phyloP scores from a whole-genome alignment of 2,113 vertebrate species.

The Nothoprocta perdicaria region DNA sequence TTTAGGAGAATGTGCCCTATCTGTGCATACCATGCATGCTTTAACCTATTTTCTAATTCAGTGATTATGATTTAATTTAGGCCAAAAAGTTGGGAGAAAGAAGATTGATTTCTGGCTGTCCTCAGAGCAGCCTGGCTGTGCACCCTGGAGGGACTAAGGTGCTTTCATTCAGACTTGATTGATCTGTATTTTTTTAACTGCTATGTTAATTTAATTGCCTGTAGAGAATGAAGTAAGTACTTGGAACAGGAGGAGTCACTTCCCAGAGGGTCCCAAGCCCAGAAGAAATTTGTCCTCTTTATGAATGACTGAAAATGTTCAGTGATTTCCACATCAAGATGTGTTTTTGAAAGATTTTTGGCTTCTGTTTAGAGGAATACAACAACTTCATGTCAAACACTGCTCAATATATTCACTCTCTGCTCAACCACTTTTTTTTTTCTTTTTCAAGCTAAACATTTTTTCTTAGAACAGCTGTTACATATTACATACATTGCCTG shows the following conservation, averaged over 20 bases:
- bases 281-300: background rate
- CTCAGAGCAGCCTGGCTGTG: background rate
- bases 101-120: background rate
- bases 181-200: background rate
- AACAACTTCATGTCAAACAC: background rate
- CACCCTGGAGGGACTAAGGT: rapidly evolving
- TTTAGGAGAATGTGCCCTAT: background rate
- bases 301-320: slow-evolving; percentile 25
- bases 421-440: background rate
- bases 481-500: background rate
- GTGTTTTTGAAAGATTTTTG: background rate
- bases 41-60: background rate
- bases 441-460: background rate
- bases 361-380: background rate
- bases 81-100: background rate
- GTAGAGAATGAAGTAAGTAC: background rate
- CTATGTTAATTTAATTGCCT: background rate
- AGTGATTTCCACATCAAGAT: background rate
- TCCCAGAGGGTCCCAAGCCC: background rate
- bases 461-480: slow-evolving; percentile 3
- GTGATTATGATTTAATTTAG: background rate
- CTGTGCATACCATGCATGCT: too few relatives aligned
- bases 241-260: background rate
- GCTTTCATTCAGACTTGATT: background rate
- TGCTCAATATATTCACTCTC: background rate